phyloP scores from a whole-genome alignment of 1,140 invertebrate genomes.

The Drosophila yakuba region DNA sequence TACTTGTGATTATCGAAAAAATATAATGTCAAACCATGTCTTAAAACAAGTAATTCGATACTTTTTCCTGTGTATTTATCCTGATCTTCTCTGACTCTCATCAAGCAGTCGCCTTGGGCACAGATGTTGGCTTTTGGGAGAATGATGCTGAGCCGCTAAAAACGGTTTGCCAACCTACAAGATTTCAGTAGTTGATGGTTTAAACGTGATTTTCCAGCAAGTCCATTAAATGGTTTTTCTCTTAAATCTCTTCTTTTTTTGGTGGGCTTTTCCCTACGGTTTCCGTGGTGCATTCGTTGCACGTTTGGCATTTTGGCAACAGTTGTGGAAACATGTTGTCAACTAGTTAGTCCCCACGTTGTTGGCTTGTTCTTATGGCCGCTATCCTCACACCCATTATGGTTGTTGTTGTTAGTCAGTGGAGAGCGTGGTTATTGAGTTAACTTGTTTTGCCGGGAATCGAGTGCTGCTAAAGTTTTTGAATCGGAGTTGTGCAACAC shows the following conservation, averaged over 20 bases:
- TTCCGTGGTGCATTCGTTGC: slow-evolving; percentile 51
- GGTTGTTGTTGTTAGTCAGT: slow-evolving; percentile 2
- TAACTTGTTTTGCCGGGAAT: slow-evolving; percentile 49
- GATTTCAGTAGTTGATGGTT: slow-evolving; percentile 61
- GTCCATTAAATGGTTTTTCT: slow-evolving; percentile 63
- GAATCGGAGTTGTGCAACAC: slow-evolving; percentile 25
- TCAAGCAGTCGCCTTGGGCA: not conserved
- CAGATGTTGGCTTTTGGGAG: slow-evolving; percentile 11
- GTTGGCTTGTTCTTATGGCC: slow-evolving; percentile 18
- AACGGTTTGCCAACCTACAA: slow-evolving; percentile 34
- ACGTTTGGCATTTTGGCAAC: slow-evolving; percentile 79
- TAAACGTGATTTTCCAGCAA: slow-evolving; percentile 72
- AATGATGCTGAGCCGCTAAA: slow-evolving; percentile 2
- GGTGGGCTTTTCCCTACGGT: slow-evolving; percentile 8
- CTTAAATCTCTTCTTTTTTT: slow-evolving; percentile 4
- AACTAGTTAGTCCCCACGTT: slow-evolving; percentile 71
- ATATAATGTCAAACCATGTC: too few relatives aligned
- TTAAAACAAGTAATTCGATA: not conserved
- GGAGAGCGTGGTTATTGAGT: slow-evolving; percentile 34
- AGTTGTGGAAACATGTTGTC: slow-evolving; percentile 82
- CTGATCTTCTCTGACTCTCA: slow-evolving; percentile 1
- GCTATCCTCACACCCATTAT: not conserved
- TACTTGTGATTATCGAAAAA: too few relatives aligned
- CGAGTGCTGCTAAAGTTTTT: slow-evolving; percentile 50
- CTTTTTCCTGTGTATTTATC: not conserved